A percentile compares a stretch with the other conserved stretches of the same genome.
Evolutionary conservation across 2,888 invertebrate genomes (phyloP).

Genomic region (Plusia festucae): DNA sequence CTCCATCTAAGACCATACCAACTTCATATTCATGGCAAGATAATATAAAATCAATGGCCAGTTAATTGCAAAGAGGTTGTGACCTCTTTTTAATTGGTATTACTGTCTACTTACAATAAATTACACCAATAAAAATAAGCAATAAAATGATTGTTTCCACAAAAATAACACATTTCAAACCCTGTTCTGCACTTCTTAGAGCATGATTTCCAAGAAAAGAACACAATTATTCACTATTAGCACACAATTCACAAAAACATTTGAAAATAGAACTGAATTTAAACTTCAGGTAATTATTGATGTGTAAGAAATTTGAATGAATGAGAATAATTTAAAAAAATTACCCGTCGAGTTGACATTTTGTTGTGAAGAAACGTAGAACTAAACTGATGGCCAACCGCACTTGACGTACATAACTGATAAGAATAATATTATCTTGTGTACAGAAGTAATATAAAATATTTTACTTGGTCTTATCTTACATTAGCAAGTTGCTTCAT

Average conservation of each 20-base stretch:
- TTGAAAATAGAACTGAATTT: slow-evolving; percentile 47
- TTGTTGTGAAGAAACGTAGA: slow-evolving; percentile 76
- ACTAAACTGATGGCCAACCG: slow-evolving; percentile 78
- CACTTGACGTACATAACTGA: slow-evolving; percentile 81
- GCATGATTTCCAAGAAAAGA: slow-evolving; percentile 42
- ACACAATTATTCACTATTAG: slow-evolving; percentile 40
- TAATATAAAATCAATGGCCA: slow-evolving; percentile 35
- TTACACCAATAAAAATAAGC: slow-evolving; percentile 18
- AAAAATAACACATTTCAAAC: slow-evolving; percentile 46
- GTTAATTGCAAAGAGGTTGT: slow-evolving; percentile 24
- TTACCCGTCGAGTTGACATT: slow-evolving; percentile 87
- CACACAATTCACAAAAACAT: slow-evolving; percentile 54
- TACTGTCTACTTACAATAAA: slow-evolving; percentile 23
- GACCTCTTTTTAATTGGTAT: neutral
- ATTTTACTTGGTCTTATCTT: slow-evolving; percentile 61
- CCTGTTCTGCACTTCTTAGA: slow-evolving; percentile 29
- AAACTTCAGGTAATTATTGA: slow-evolving; percentile 30
- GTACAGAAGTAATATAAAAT: slow-evolving; percentile 68
- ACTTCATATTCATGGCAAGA: slow-evolving; percentile 18
- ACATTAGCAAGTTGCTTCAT: slow-evolving; percentile 66
- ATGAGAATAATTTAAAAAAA: slow-evolving; percentile 55
- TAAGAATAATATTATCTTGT: slow-evolving; percentile 80
- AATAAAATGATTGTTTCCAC: slow-evolving; percentile 2
- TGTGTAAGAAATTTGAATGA: slow-evolving; percentile 36
- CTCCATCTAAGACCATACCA: slow-evolving; percentile 11